Conservation (phyloP, 2,113 vertebrate species). For the Myotis davidii region DNA sequence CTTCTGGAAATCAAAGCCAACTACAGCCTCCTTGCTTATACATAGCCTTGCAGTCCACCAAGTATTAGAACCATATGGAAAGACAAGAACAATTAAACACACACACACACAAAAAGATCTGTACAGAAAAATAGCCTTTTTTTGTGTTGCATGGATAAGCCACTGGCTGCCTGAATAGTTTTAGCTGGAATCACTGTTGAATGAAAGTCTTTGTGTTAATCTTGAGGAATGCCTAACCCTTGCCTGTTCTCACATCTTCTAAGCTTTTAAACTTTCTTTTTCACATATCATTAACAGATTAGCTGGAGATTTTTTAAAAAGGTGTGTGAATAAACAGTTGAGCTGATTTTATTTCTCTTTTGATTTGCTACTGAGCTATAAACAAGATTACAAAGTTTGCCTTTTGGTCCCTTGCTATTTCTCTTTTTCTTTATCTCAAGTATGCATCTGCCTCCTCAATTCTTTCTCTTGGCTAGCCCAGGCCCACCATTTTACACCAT, state of each 20-base stretch:
- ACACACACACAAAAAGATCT: neutral
- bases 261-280: neutral
- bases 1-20: slow-evolving; percentile 62
- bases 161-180: neutral
- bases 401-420: neutral
- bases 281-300: slow-evolving; percentile 35
- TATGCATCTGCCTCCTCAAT: neutral
- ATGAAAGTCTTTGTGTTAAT: neutral
- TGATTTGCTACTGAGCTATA: neutral
- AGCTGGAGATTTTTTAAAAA: neutral
- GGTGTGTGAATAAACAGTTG: neutral
- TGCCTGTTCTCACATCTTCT: neutral
- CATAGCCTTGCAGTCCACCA: neutral
- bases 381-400: neutral
- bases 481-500: neutral
- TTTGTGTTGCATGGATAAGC: neutral
- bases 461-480: neutral
- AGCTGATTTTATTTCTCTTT: neutral
- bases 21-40: neutral
- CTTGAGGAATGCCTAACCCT: neutral
- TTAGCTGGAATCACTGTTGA: neutral
- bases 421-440: neutral
- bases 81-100: neutral
- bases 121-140: neutral
- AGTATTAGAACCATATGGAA: neutral